Evolutionary conservation across 2,888 invertebrate genomes (phyloP).

Genomic region (Hypselothyrea guttata): DNA sequence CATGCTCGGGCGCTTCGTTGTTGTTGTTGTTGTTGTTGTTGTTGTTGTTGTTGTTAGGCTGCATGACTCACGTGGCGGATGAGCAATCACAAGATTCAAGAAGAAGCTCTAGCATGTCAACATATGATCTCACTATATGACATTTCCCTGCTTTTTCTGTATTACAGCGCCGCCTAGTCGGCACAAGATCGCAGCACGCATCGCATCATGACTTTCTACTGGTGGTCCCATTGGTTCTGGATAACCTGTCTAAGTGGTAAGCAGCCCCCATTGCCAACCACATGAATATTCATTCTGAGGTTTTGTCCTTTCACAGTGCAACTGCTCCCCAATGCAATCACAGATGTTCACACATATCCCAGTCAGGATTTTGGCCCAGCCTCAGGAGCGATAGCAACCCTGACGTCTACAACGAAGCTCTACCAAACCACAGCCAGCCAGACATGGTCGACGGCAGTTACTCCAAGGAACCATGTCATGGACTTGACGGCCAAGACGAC

Average conservation of each 20-base stretch:
- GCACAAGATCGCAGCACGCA: constrained; percentile 66
- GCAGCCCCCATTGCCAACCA: too few species aligned
- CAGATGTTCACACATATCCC: constrained; percentile 75
- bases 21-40: constrained; percentile 9
- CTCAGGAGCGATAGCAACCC: too few species aligned
- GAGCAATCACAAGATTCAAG: constrained; percentile 24
- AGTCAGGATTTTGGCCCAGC: constrained; percentile 62
- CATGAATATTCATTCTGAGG: too few species aligned
- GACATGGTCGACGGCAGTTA: constrained; percentile 63
- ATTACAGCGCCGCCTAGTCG: constrained; percentile 43
- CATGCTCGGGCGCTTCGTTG: too few species aligned
- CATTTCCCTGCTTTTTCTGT: background rate
- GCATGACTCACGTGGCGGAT: constrained; percentile 39
- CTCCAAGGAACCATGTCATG: constrained; percentile 53
- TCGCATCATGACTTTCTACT: constrained; percentile 90
- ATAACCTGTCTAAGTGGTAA: constrained; percentile 84
- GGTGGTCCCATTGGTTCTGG: constrained; percentile 96
- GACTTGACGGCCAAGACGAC: constrained; percentile 53
- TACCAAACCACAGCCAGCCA: constrained; percentile 68
- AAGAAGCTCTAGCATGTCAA: background rate
- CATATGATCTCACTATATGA: background rate
- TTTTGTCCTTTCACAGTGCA: constrained; percentile 57
- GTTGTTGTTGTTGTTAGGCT: background rate
- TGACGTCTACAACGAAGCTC: constrained; percentile 67
- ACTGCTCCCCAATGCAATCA: constrained; percentile 43